Evolutionary conservation across 2,888 invertebrate species (phyloP).

Genomic region (Boloria euphrosyne): DNA sequence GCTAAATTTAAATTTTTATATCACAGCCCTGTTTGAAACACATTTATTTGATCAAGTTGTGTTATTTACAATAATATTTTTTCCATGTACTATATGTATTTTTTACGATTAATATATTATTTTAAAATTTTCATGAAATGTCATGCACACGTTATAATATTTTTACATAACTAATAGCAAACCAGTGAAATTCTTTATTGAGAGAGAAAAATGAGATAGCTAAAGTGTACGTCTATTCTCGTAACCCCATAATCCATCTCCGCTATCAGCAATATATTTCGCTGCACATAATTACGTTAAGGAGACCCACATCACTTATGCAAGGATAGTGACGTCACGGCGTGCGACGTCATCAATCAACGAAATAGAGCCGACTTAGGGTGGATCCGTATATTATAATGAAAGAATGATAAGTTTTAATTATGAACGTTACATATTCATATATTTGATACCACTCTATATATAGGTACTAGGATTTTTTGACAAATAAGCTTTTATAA

Average conservation of each 20-base stretch:
- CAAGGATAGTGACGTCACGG: conserved; percentile 57
- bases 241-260: conserved; percentile 43
- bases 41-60: too few species aligned
- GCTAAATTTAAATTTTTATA: too few species aligned
- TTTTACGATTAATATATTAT: too few species aligned
- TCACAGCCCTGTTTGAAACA: too few species aligned
- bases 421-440: not conserved
- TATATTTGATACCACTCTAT: too few species aligned
- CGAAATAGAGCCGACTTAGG: conserved; percentile 50
- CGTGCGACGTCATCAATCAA: conserved; percentile 72
- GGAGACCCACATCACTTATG: conserved; percentile 61
- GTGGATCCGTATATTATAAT: not conserved
- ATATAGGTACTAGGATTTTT: too few species aligned
- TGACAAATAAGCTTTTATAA: too few species aligned
- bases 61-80: too few species aligned
- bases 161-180: not conserved
- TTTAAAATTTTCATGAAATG: too few species aligned
- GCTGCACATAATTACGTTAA: conserved; percentile 58
- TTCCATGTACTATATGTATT: too few species aligned
- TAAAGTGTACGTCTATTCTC: conserved; percentile 24
- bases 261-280: conserved; percentile 43
- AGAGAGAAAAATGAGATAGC: conserved; percentile 9
- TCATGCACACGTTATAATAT: not conserved
- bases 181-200: not conserved
- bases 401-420: not conserved